phyloP scores from a whole-genome alignment of 2,888 invertebrate species.

The Acholoe squamosa region DNA sequence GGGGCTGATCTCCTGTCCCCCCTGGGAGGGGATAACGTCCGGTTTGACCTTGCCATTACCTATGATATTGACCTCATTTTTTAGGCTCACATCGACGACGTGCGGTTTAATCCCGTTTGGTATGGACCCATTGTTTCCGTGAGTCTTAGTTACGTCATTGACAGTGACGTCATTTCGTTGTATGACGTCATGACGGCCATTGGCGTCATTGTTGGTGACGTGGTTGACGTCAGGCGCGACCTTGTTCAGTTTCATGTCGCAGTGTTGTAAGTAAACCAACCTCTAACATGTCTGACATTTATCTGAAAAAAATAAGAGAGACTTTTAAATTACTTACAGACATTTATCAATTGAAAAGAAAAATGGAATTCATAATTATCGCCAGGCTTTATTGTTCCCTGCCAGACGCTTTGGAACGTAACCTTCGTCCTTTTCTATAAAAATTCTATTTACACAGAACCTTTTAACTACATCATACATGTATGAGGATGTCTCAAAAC shows the following conservation, averaged over 20 bases:
- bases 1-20: not conserved
- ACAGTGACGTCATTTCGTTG: not conserved
- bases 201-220: not conserved
- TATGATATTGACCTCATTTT: not conserved
- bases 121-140: not conserved
- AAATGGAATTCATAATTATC: too few species aligned
- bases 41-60: not conserved
- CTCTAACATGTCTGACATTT: too few species aligned
- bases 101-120: not conserved
- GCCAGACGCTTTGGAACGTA: too few species aligned
- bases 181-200: constrained; percentile 1
- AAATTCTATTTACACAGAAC: too few species aligned
- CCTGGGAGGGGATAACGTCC: not conserved
- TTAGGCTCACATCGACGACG: not conserved
- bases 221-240: not conserved
- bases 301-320: too few species aligned
- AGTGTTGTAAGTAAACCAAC: too few species aligned
- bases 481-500: too few species aligned
- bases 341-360: too few species aligned
- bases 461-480: too few species aligned
- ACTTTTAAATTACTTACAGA: too few species aligned
- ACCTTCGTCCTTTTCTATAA: too few species aligned
- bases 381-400: too few species aligned
- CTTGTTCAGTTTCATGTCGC: not conserved
- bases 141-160: not conserved